phyloP scores from a whole-genome alignment of 2,888 invertebrate species.

The Myopa tessellatipennis region DNA sequence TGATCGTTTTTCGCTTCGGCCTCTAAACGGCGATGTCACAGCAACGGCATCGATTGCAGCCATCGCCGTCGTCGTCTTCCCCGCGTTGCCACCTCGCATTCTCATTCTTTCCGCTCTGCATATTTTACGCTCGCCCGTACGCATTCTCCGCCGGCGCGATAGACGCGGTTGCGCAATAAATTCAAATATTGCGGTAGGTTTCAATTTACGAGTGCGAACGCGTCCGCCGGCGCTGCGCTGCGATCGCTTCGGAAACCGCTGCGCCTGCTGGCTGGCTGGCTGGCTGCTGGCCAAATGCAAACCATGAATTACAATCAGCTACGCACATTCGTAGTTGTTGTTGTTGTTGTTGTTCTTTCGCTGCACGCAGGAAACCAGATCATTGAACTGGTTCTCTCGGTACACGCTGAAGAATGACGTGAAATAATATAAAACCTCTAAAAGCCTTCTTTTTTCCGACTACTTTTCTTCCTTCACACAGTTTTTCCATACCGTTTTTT shows the following conservation, averaged over 20 bases:
- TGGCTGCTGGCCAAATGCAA: conserved; percentile 23
- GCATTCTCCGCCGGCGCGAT: conserved; percentile 22
- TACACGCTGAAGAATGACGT: too few species aligned
- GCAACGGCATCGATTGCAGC: not conserved
- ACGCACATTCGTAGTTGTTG: not conserved
- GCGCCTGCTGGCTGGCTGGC: not conserved
- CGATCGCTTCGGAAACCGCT: not conserved
- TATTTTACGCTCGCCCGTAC: conserved; percentile 18
- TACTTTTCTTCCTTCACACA: too few species aligned
- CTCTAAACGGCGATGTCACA: not conserved
- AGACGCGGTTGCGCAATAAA: conserved; percentile 28
- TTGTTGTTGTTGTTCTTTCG: not conserved
- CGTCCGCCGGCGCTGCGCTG: not conserved
- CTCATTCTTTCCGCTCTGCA: not conserved
- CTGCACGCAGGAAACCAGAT: not conserved
- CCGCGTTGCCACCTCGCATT: not conserved
- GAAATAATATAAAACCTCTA: too few species aligned
- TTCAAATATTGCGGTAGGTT: conserved; percentile 36
- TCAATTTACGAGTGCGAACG: conserved; percentile 28
- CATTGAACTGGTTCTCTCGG: not conserved
- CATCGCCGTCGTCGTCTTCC: not conserved
- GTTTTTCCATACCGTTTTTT: too few species aligned
- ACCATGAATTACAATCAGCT: not conserved
- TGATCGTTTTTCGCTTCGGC: not conserved
- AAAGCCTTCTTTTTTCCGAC: too few species aligned